Percentiles rank a stretch among this genome's conserved stretches.
Evolutionary conservation across 1,140 invertebrate genomes (phyloP).

Genomic region (Listronotus oregonensis): DNA sequence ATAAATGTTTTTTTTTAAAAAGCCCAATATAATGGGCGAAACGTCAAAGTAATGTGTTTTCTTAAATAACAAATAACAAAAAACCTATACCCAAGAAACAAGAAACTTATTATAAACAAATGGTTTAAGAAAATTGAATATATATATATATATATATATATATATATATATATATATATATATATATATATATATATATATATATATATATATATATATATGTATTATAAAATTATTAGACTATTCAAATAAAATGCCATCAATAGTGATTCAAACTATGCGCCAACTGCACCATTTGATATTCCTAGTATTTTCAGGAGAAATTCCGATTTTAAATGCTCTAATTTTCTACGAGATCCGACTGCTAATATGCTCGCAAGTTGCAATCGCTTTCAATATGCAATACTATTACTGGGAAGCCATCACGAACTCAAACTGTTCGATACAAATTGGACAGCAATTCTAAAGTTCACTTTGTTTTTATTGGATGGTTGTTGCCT

Average conservation of each 20-base stretch:
- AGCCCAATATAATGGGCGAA: too few relatives aligned
- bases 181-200: too few relatives aligned
- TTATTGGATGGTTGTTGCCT: neutral
- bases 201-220: too few relatives aligned
- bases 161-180: too few relatives aligned
- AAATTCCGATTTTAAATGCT: conserved; percentile 28
- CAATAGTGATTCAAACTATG: conserved; percentile 11
- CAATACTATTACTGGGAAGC: conserved; percentile 26
- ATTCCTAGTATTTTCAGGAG: conserved; percentile 21
- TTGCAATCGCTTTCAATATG: conserved; percentile 29
- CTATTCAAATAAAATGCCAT: conserved; percentile 13
- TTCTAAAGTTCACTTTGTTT: conserved; percentile 6
- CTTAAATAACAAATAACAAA: too few relatives aligned
- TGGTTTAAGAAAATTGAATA: too few relatives aligned
- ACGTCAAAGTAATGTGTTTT: too few relatives aligned
- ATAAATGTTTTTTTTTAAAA: too few relatives aligned
- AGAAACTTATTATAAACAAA: too few relatives aligned
- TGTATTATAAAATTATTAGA: too few relatives aligned
- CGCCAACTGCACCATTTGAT: conserved; percentile 16
- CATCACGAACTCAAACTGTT: conserved; percentile 22
- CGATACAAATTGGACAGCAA: conserved; percentile 24
- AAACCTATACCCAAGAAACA: too few relatives aligned
- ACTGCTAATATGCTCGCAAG: conserved; percentile 24
- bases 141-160: too few relatives aligned
- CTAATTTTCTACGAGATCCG: conserved; percentile 23